Conservation (phyloP, 2,888 invertebrate species). For the Microchrysa polita region DNA sequence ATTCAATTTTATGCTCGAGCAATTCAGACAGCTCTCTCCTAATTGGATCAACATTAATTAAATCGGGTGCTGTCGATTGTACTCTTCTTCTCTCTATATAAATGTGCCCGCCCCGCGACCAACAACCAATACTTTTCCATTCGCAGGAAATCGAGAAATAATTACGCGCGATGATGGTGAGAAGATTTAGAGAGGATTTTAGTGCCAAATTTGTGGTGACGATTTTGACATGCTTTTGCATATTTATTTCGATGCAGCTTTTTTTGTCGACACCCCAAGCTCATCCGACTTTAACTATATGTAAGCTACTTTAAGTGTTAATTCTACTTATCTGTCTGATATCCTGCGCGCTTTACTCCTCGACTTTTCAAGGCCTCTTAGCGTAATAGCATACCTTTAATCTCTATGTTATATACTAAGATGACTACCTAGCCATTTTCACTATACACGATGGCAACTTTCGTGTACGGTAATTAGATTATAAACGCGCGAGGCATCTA, state of each 20-base stretch:
- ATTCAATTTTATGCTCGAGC: slow-evolving; percentile 33
- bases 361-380: slow-evolving; percentile 13
- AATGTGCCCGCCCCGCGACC: neutral
- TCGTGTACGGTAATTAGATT: slow-evolving; percentile 25
- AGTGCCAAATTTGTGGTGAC: neutral
- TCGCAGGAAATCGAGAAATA: slow-evolving; percentile 15
- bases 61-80: slow-evolving; percentile 25
- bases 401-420: no score
- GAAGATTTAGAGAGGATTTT: neutral
- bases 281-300: neutral
- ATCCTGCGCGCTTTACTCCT: neutral
- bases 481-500: neutral
- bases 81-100: no score
- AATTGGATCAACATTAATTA: slow-evolving; percentile 42
- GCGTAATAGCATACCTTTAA: no score
- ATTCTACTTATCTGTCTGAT: neutral
- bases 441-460: no score
- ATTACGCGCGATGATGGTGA: slow-evolving; percentile 10
- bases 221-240: neutral
- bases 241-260: slow-evolving; percentile 16
- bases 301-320: neutral
- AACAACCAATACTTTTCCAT: no score
- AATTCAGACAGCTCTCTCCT: slow-evolving; percentile 6
- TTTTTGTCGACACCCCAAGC: neutral
- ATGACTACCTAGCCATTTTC: no score